Conservation (phyloP, 2,888 invertebrate genomes). For the Diabrotica balteata region DNA sequence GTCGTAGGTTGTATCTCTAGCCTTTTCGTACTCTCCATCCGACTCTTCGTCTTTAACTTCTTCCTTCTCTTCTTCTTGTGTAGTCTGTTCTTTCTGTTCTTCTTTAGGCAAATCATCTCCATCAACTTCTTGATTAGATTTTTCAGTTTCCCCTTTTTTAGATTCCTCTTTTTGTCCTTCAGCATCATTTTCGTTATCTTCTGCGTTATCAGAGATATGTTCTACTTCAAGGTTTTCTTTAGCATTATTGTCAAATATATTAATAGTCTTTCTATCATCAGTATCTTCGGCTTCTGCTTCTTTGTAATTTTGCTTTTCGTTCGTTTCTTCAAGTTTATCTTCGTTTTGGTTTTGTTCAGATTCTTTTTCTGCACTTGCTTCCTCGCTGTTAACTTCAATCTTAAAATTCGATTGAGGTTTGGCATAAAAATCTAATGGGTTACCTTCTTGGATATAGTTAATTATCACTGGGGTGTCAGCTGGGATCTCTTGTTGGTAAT, state of each 20-base stretch:
- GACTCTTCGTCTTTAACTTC: slow-evolving; percentile 24
- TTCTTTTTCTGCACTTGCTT: slow-evolving; percentile 13
- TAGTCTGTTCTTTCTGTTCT: slow-evolving; percentile 7
- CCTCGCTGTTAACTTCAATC: slow-evolving; percentile 21
- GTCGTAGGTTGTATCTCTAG: slow-evolving; percentile 30
- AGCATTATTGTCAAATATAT: slow-evolving; percentile 29
- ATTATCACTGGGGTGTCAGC: slow-evolving; percentile 2
- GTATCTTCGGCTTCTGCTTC: slow-evolving; percentile 23
- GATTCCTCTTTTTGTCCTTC: slow-evolving; percentile 21
- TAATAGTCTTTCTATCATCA: slow-evolving; percentile 9
- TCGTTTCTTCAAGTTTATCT: slow-evolving; percentile 27
- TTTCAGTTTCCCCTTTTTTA: slow-evolving; percentile 16
- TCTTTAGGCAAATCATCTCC: slow-evolving; percentile 4
- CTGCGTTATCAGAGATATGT: slow-evolving; percentile 19
- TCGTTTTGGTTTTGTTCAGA: slow-evolving; percentile 21
- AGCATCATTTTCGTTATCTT: slow-evolving; percentile 20
- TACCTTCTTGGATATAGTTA: slow-evolving; percentile 6
- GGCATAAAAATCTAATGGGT: slow-evolving; percentile 18
- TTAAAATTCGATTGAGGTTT: slow-evolving; percentile 21
- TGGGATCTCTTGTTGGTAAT: slow-evolving; percentile 7
- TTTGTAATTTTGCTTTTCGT: slow-evolving; percentile 25
- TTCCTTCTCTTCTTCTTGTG: slow-evolving; percentile 27
- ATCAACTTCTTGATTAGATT: slow-evolving; percentile 10
- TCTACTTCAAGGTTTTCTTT: slow-evolving; percentile 37
- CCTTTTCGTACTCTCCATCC: slow-evolving; percentile 26